Evolutionary conservation across 53 echinoderm and acorn worm genomes (phyloP).

Genomic region (Echinarachnius parma): DNA sequence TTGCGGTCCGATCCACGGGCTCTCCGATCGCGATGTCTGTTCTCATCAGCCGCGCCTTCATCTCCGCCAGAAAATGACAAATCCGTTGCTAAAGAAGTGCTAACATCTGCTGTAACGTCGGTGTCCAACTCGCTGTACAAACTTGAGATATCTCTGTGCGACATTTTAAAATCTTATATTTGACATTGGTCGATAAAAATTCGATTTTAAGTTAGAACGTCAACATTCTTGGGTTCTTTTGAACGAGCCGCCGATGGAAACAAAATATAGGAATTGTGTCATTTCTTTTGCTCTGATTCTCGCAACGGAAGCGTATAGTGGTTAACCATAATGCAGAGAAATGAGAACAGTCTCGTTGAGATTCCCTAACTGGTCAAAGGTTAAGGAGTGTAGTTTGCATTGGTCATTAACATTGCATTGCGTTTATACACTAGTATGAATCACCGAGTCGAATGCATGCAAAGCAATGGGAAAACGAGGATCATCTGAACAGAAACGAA

Average conservation of each 20-base stretch:
- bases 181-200: too few species aligned
- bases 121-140: constrained; percentile 75
- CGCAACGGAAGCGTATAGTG: too few species aligned
- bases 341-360: constrained; percentile 8
- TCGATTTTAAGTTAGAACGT: too few species aligned
- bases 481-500: background rate
- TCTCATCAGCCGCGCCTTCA: constrained; percentile 48
- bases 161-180: background rate
- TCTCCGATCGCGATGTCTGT: constrained; percentile 35
- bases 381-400: constrained; percentile 31
- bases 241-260: constrained; percentile 12
- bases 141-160: constrained; percentile 71
- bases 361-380: constrained; percentile 25
- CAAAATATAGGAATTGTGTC: background rate
- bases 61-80: constrained; percentile 68
- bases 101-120: constrained; percentile 68
- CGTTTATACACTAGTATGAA: too few species aligned
- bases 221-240: too few species aligned
- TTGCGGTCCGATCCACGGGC: constrained; percentile 69
- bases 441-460: too few species aligned
- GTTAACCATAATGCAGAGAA: background rate
- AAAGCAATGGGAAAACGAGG: too few species aligned
- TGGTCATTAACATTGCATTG: background rate
- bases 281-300: too few species aligned
- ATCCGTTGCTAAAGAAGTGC: constrained; percentile 92